phyloP scores from a whole-genome alignment of 2,797 vertebrate species.

The Pelodytes ibericus region DNA sequence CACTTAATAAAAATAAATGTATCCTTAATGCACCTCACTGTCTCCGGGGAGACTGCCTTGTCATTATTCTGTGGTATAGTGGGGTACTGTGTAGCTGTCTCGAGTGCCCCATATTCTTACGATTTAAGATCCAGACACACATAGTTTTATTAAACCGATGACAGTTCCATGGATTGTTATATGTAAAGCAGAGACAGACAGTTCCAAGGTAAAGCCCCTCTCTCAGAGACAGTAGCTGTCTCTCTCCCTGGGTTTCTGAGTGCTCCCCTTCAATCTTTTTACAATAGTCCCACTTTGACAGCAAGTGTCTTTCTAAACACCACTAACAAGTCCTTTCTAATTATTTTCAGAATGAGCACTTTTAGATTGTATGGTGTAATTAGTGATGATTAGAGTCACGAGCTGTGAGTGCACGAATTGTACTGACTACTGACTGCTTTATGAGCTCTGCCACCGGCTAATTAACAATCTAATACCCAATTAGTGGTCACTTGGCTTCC shows the following conservation, averaged over 20 bases:
- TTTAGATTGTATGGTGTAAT: constrained; percentile 45
- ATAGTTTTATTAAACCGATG: too few species aligned
- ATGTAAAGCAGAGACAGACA: neutral
- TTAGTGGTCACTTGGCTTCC: constrained; percentile 5
- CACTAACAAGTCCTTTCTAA: constrained; percentile 46
- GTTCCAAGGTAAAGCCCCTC: too few species aligned
- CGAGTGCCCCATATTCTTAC: too few species aligned
- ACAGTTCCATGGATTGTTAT: too few species aligned
- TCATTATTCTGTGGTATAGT: too few species aligned
- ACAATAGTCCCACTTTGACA: constrained; percentile 42
- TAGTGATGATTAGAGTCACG: constrained; percentile 36
- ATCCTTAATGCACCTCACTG: too few species aligned
- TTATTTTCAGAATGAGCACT: constrained; percentile 48
- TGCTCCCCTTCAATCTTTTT: constrained; percentile 20
- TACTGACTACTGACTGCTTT: constrained; percentile 15
- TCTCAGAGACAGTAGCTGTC: too few species aligned
- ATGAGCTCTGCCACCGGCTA: constrained; percentile 10
- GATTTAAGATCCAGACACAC: too few species aligned
- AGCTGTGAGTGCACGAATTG: constrained; percentile 6
- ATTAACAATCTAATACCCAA: constrained; percentile 17
- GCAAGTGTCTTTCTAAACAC: constrained; percentile 35
- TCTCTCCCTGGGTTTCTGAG: too few species aligned
- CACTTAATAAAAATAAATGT: constrained; percentile 16
- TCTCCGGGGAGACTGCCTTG: neutral
- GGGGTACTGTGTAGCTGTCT: too few species aligned